Evolutionary conservation across 2,113 vertebrate species (phyloP).

Genomic region (Isichthys henryi): DNA sequence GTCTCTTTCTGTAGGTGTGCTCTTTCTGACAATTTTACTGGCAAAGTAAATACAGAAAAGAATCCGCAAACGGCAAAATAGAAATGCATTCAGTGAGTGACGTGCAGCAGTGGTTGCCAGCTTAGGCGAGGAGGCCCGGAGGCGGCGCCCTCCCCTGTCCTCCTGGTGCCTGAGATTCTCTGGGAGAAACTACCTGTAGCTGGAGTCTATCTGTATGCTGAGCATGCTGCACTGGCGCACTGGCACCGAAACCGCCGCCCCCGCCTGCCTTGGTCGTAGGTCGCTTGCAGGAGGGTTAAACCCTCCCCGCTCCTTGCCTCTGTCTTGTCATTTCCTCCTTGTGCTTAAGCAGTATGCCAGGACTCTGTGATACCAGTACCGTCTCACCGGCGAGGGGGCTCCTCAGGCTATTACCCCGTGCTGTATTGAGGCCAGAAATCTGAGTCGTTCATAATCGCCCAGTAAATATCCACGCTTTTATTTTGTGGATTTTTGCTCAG

Average conservation of each 20-base stretch:
- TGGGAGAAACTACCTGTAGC: not conserved
- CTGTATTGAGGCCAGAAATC: not conserved
- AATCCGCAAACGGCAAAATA: not conserved
- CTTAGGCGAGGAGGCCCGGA: not conserved
- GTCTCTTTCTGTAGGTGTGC: not conserved
- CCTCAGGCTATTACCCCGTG: not conserved
- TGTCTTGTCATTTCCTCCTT: not conserved
- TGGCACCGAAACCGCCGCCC: not conserved
- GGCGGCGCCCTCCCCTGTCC: not conserved
- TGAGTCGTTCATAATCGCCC: not conserved
- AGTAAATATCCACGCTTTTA: not conserved
- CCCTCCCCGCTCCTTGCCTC: not conserved
- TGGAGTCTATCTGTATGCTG: conserved; percentile 38
- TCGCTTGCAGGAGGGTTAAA: not conserved
- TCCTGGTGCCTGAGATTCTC: not conserved
- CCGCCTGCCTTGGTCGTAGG: not conserved
- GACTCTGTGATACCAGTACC: not conserved
- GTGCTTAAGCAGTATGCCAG: not conserved
- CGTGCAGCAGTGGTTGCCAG: not conserved
- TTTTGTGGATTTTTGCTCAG: not conserved
- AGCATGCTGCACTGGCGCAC: conserved; percentile 42
- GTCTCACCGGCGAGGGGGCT: not conserved
- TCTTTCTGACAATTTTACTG: not conserved
- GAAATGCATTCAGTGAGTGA: not conserved
- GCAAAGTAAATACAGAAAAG: not conserved